phyloP scores from a whole-genome alignment of 2,113 vertebrate genomes.

The Microcebus jonahi region DNA sequence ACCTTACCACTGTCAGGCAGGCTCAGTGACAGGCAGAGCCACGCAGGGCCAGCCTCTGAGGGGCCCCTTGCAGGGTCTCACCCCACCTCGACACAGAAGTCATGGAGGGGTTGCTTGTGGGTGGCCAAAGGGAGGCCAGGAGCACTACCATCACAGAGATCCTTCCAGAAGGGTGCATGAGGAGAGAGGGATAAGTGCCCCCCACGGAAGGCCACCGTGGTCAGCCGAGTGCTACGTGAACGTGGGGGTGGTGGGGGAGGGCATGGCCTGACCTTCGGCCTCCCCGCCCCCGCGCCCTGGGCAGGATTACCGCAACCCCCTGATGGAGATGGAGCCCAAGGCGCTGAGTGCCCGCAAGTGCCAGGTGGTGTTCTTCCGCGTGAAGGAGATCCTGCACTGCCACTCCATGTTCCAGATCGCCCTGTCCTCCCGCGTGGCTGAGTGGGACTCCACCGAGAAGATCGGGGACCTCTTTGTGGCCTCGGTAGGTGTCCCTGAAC shows the following conservation, averaged over 20 bases:
- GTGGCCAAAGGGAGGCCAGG: background rate
- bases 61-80: background rate
- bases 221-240: background rate
- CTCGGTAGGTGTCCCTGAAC: conserved; percentile 84
- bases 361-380: conserved; percentile 91
- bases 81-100: background rate
- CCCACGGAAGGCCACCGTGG: rapidly evolving
- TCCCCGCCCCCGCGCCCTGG: background rate
- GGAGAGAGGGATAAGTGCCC: background rate
- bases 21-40: background rate
- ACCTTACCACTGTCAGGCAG: rapidly evolving
- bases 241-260: background rate
- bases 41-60: rapidly evolving
- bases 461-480: conserved; percentile 97
- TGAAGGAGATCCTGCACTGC: conserved; percentile 95
- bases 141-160: background rate
- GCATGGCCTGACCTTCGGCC: rapidly evolving
- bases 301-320: conserved; percentile 93
- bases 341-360: conserved; percentile 93
- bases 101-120: background rate
- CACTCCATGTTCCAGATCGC: conserved; percentile 99
- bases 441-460: conserved; percentile 94
- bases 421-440: conserved; percentile 92
- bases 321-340: conserved; percentile 94
- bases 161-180: background rate